Evolutionary conservation across 2,113 vertebrate genomes (phyloP).

Genomic region (Numida meleagris): DNA sequence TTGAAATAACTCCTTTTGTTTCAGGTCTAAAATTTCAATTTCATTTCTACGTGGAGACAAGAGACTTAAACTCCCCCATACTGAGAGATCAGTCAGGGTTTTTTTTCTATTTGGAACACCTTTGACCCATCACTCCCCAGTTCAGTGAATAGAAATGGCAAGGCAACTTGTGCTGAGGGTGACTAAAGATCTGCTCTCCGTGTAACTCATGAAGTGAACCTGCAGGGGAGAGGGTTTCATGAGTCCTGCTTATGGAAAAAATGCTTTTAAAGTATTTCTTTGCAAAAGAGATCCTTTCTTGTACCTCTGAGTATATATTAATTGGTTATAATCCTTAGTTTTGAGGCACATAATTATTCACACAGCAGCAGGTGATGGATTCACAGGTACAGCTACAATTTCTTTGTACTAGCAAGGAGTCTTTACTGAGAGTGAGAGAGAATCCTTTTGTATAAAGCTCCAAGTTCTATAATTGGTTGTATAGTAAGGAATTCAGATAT

Average conservation of each 20-base stretch:
- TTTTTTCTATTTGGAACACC: slow-evolving; percentile 24
- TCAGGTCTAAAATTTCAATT: slow-evolving; percentile 18
- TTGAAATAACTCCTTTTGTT: slow-evolving; percentile 35
- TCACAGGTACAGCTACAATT: neutral
- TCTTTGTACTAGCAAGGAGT: neutral
- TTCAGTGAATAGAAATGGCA: neutral
- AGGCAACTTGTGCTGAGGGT: neutral
- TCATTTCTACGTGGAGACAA: neutral
- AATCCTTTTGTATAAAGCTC: neutral
- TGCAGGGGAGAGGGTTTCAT: slow-evolving; percentile 4
- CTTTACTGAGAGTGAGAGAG: neutral
- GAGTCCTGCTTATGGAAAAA: neutral
- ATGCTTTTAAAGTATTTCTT: slow-evolving; percentile 22
- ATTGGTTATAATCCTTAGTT: slow-evolving; percentile 33
- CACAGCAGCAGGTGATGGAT: neutral
- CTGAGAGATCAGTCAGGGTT: neutral
- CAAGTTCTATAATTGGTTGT: neutral
- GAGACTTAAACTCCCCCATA: neutral
- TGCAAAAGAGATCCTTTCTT: neutral
- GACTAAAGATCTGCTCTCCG: neutral
- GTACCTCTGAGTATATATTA: slow-evolving; percentile 24
- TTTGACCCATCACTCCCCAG: neutral
- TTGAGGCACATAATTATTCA: slow-evolving; percentile 23
- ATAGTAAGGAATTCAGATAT: neutral
- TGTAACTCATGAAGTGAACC: slow-evolving; percentile 9